These are phyloP conservation scores for Spatulosminthurus flaviceps DNA, from an alignment of 2,888 invertebrate genomes.

Conservation along the genomic window DNA sequence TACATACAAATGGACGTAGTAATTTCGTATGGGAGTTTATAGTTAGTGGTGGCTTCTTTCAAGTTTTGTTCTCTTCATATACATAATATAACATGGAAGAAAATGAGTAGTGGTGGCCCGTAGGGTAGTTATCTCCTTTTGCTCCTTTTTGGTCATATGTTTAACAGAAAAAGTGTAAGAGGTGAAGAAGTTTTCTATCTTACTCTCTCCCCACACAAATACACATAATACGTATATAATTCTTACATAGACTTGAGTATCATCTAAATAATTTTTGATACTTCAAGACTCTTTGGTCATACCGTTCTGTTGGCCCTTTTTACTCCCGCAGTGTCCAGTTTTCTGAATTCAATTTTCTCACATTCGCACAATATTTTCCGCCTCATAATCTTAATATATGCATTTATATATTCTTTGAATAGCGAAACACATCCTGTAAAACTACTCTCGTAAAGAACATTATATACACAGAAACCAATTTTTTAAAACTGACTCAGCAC, in stretches of 20 bases:
- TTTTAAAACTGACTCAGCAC: too few species aligned
- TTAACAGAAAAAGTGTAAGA: constrained; percentile 26
- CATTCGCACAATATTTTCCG: too few species aligned
- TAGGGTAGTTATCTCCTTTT: constrained; percentile 49
- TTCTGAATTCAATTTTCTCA: too few species aligned
- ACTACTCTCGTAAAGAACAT: too few species aligned
- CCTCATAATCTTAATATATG: too few species aligned
- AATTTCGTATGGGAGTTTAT: neutral
- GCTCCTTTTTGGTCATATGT: constrained; percentile 48
- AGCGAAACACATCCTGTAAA: too few species aligned
- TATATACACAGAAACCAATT: too few species aligned
- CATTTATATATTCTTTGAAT: too few species aligned
- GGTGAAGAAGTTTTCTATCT: constrained; percentile 36
- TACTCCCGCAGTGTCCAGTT: too few species aligned
- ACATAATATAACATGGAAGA: neutral
- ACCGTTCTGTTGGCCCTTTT: constrained; percentile 20
- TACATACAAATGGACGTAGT: too few species aligned
- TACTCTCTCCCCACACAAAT: too few species aligned
- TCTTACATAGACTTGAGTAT: constrained; percentile 9
- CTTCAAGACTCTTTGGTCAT: constrained; percentile 1
- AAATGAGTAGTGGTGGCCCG: constrained; percentile 39
- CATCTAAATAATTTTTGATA: constrained; percentile 50
- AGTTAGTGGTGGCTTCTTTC: constrained; percentile 28
- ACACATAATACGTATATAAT: too few species aligned
- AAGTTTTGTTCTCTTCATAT: neutral